Base-by-base conservation (phyloP, 2,888 invertebrate species). In the Idaea dimidiata region DNA sequence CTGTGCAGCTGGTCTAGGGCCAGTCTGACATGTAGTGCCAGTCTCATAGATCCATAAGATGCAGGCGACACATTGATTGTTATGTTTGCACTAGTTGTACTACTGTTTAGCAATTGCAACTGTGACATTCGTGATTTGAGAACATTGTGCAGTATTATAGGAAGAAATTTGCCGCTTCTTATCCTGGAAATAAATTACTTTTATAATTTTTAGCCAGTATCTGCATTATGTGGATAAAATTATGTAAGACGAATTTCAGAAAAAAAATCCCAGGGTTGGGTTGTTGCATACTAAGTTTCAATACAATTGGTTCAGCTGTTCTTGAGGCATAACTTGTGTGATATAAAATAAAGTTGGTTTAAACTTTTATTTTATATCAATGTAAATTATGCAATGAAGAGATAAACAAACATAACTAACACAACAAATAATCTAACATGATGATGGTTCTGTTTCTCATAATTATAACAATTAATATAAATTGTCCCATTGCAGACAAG, bases 141-240 rank as follows among this genome's bases (percentile, higher is more conserved):
- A 69, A 96, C 95, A 87, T 99, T 97, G 69, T 96, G 95, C 74
- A 95, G 95, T 7, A 98, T 88, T 67, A 98, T 95, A 18, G 99
- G 99, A 66, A 98, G 87, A 80, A 97, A 97, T 80, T 94, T 94
- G 16, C 93, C 92, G 61, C 88, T 84, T 75, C 94, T 94, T 32
- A 96, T 81, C 69, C 95, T 95, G 83, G 75, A 90, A 88, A 76
- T 14, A 66, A 63, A 56, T 53, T 31, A 59, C n/a, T 59, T 66
- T 53, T 58, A 43, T 58, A 55, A 56, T 33, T 10, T 18, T 55
- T n/a, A 16, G 6, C 54, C 1, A 54, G 16, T 7, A n/a, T 16
- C 5, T 3, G 1, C 3, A 8, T 8, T 6, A 1, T 24, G 24
- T 24, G 24, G 24, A 3, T 24, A 24, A 1, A 53, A 1, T 3